phyloP scores from a whole-genome alignment of 2,797 vertebrate genomes.

The Streptopelia turtur region DNA sequence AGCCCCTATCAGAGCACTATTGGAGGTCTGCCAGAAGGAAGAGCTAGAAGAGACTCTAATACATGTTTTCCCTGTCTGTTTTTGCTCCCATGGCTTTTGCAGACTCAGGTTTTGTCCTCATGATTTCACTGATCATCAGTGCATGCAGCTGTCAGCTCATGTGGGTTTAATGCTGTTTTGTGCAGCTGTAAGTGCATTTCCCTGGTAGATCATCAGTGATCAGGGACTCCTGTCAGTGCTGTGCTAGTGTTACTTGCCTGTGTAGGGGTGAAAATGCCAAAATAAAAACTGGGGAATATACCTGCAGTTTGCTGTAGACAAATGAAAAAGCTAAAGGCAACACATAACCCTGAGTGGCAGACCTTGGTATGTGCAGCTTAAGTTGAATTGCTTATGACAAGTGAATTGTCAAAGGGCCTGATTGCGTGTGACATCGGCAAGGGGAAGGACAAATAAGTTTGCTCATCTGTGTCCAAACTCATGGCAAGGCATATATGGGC shows the following conservation, averaged over 20 bases:
- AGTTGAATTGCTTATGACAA: slow-evolving; percentile 1
- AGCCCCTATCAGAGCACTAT: not conserved
- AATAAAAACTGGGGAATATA: not conserved
- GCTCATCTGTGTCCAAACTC: not conserved
- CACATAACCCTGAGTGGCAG: not conserved
- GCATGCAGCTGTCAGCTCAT: not conserved
- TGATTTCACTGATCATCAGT: not conserved
- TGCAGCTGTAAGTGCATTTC: not conserved
- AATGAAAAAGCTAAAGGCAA: not conserved
- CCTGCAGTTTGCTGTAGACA: not conserved
- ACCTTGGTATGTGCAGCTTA: not conserved
- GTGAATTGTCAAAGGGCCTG: not conserved
- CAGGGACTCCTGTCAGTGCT: not conserved
- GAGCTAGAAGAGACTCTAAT: not conserved
- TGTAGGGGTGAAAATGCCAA: not conserved
- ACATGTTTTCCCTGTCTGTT: not conserved
- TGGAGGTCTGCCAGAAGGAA: not conserved
- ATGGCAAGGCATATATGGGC: not conserved
- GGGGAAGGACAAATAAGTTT: slow-evolving; percentile 17
- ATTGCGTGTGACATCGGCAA: not conserved
- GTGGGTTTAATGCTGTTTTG: not conserved
- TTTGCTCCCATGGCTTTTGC: not conserved
- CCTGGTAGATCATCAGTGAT: too few relatives aligned
- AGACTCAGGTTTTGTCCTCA: not conserved
- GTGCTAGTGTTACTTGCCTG: not conserved